These are phyloP conservation scores for Zoanthus solanderi DNA, from an alignment of 92 coral and sea anemone species.

Conservation along the genomic window DNA sequence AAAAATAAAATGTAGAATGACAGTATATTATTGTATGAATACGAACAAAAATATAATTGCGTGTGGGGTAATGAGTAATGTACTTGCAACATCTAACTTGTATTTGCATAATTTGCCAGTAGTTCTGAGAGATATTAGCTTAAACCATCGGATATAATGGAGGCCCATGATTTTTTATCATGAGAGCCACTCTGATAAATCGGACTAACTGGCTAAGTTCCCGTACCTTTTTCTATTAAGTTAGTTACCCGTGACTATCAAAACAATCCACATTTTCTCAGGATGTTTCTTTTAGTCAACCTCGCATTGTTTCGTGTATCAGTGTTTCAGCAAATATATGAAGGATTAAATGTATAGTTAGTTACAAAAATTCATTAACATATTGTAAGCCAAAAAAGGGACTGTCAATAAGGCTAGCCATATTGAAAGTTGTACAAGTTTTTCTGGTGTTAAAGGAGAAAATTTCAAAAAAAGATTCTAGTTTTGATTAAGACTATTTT, in stretches of 20 bases:
- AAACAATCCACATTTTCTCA: neutral
- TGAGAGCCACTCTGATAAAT: neutral
- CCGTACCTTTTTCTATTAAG: neutral
- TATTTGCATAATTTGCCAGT: neutral
- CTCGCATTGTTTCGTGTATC: slow-evolving; percentile 7
- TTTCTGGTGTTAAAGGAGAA: neutral
- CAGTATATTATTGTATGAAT: neutral
- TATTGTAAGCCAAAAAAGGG: neutral
- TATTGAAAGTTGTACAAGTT: neutral
- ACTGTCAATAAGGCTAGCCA: neutral
- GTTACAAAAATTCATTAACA: slow-evolving; percentile 6
- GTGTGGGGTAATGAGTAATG: neutral
- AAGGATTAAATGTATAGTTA: neutral
- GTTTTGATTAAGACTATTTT: neutral
- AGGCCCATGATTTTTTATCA: neutral
- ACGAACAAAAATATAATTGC: neutral
- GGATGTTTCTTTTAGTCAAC: neutral
- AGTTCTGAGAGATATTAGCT: neutral
- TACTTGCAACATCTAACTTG: neutral
- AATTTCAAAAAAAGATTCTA: neutral
- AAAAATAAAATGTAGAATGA: neutral
- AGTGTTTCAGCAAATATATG: slow-evolving; percentile 7
- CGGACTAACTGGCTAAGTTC: neutral
- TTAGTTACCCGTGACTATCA: neutral
- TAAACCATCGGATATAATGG: neutral